A percentile compares a stretch with the other conserved stretches of the same genome.
Conservation (phyloP, 1,140 invertebrate species). For the Phortica variegata region DNA sequence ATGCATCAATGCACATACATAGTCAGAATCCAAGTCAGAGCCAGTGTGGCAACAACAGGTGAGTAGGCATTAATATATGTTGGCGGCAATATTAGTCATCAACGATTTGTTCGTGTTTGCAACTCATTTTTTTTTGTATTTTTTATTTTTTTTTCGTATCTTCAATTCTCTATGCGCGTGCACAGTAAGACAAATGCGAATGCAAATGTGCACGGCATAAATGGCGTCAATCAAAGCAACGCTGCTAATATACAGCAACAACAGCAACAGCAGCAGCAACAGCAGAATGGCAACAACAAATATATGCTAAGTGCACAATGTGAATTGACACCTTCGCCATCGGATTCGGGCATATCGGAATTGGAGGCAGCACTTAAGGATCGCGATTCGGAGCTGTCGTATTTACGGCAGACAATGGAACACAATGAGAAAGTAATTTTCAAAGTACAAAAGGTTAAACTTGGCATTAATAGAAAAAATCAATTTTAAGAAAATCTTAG, state of each 20-base stretch:
- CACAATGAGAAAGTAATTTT: slow-evolving; percentile 78
- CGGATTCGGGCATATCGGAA: slow-evolving; percentile 79
- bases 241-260: not conserved
- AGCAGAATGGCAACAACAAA: slow-evolving; percentile 18
- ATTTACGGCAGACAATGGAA: slow-evolving; percentile 74
- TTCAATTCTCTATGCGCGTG: no score
- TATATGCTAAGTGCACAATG: slow-evolving; percentile 24
- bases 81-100: no score
- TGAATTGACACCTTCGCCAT: slow-evolving; percentile 72
- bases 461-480: slow-evolving; percentile 1
- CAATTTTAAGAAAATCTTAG: not conserved
- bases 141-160: no score
- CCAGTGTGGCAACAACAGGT: no score
- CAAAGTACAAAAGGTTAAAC: slow-evolving; percentile 55
- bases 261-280: slow-evolving; percentile 21
- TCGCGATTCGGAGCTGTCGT: slow-evolving; percentile 72
- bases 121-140: no score
- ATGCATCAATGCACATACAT: no score
- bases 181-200: no score
- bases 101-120: no score
- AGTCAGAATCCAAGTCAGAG: no score
- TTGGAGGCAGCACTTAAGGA: slow-evolving; percentile 73
- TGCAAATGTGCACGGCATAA: not conserved
- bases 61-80: no score
- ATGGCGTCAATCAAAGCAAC: not conserved